Conservation (phyloP, 2,113 vertebrate genomes). For the Pelusios castaneus region DNA sequence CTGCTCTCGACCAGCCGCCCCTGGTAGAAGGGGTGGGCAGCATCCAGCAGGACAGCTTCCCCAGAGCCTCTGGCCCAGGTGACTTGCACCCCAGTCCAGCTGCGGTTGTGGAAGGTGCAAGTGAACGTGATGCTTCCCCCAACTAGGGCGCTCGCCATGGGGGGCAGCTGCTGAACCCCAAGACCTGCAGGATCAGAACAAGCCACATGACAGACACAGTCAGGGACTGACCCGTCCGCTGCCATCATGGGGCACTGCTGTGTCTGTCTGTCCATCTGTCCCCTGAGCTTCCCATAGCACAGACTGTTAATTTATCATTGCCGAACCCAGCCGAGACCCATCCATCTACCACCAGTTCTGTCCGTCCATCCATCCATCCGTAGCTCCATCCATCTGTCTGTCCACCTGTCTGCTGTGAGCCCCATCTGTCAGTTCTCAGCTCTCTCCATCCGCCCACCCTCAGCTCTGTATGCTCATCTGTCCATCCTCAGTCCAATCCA, state of each 20-base stretch:
- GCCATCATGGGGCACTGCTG: not conserved
- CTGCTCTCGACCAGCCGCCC: not conserved
- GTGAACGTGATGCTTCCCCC: not conserved
- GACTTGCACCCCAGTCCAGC: not conserved
- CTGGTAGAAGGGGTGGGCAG: not conserved
- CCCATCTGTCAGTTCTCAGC: too few relatives aligned
- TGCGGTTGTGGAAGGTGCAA: not conserved
- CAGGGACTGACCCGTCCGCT: not conserved
- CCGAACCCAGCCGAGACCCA: not conserved
- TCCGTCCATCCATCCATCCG: not conserved
- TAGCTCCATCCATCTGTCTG: not conserved
- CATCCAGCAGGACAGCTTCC: not conserved
- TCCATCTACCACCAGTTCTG: not conserved
- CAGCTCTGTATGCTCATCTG: not conserved
- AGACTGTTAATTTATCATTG: too few relatives aligned
- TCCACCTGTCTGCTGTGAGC: not conserved
- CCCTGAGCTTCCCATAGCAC: not conserved
- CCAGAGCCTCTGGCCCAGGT: not conserved
- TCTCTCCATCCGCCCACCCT: not conserved
- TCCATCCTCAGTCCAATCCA: too few relatives aligned
- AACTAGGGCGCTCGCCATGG: not conserved
- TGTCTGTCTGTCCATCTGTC: not conserved
- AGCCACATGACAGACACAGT: not conserved
- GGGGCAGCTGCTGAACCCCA: not conserved
- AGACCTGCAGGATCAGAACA: not conserved